phyloP scores from a whole-genome alignment of 2,797 vertebrate species.

The Huso huso region DNA sequence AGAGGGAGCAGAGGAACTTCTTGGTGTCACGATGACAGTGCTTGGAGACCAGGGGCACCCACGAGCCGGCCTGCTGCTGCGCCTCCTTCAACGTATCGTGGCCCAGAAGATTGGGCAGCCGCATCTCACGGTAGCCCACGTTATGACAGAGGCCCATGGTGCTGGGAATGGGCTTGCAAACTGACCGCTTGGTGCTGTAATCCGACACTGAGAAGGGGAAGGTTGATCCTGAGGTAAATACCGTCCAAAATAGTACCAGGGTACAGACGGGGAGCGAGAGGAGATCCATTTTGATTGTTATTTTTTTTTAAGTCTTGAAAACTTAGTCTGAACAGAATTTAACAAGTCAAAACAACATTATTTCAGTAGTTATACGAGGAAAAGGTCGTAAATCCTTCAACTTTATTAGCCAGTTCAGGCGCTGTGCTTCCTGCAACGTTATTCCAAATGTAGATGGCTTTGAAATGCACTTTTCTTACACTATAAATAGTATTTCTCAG shows the following conservation, averaged over 20 bases:
- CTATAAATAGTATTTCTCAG: too few relatives aligned
- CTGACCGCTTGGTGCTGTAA: slow-evolving; percentile 45
- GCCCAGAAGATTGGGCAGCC: slow-evolving; percentile 68
- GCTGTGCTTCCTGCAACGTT: too few relatives aligned
- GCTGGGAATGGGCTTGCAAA: slow-evolving; percentile 62
- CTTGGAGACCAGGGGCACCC: slow-evolving; percentile 67
- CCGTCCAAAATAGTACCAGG: slow-evolving; percentile 1
- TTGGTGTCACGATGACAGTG: slow-evolving; percentile 65
- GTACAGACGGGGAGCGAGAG: neutral
- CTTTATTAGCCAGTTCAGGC: too few relatives aligned
- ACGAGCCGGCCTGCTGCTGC: slow-evolving; percentile 65
- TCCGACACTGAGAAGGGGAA: slow-evolving; percentile 37
- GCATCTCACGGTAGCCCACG: slow-evolving; percentile 67
- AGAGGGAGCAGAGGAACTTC: slow-evolving; percentile 71
- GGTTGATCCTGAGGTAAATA: slow-evolving; percentile 3
- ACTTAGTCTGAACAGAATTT: neutral
- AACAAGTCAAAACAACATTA: neutral
- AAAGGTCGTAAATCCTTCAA: too few relatives aligned
- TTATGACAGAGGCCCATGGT: slow-evolving; percentile 62
- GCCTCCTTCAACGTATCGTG: slow-evolving; percentile 63
- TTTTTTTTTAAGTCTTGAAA: too few relatives aligned
- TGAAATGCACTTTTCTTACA: too few relatives aligned
- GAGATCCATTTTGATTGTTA: slow-evolving; percentile 8
- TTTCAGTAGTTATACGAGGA: neutral
- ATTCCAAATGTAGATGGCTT: too few relatives aligned